Percentiles rank a stretch among this genome's conserved stretches.
Conservation (phyloP, 2,888 invertebrate genomes). For the Tetramorium bicarinatum region DNA sequence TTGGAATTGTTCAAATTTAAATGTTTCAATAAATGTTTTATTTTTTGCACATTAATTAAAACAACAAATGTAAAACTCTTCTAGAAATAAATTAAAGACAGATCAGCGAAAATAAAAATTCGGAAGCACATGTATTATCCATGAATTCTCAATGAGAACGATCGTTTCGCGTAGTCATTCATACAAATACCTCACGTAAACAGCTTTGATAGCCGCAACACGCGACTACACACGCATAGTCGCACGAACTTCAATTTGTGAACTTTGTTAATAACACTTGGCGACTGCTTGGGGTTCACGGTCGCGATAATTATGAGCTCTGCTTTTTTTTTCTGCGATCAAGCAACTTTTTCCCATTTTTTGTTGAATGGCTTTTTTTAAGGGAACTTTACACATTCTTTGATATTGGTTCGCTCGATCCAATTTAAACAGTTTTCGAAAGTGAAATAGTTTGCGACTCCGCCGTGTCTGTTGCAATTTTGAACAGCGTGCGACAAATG, state of each 20-base stretch:
- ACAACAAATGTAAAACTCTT: not conserved
- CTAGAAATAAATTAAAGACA: not conserved
- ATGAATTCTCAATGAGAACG: conserved; percentile 43
- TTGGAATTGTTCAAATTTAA: not conserved
- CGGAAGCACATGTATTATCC: not conserved
- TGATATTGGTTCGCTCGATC: not conserved
- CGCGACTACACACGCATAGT: conserved; percentile 45
- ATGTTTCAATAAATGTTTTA: not conserved
- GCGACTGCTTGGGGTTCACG: conserved; percentile 60
- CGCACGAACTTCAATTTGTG: conserved; percentile 67
- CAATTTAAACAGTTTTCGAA: not conserved
- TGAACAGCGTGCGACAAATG: conserved; percentile 17
- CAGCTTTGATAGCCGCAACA: conserved; percentile 31
- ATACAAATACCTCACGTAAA: not conserved
- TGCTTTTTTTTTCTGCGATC: not conserved
- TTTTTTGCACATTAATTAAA: not conserved
- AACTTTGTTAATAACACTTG: conserved; percentile 65
- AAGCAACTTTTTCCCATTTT: not conserved
- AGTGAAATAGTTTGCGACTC: not conserved
- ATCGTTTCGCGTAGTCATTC: conserved; percentile 41
- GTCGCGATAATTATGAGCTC: conserved; percentile 38
- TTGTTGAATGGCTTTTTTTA: not conserved
- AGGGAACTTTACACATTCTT: not conserved
- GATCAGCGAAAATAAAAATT: not conserved
- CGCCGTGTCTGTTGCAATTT: conserved; percentile 8